Base-by-base conservation (phyloP, 2,113 vertebrate species). In the Lonchura striata region DNA sequence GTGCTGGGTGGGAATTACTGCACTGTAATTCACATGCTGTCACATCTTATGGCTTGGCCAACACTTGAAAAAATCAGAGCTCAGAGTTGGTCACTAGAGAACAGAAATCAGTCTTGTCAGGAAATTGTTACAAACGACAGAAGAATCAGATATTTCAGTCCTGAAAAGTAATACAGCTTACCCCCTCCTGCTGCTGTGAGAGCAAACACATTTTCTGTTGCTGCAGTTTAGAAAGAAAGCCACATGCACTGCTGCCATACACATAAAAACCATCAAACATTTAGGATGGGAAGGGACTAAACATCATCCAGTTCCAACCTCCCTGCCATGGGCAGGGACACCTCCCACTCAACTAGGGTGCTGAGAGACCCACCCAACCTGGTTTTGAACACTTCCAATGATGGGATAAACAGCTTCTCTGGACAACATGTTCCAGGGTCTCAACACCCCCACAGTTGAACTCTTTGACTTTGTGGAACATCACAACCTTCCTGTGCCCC, bases 21-120 rank as follows among this genome's bases (percentile, higher is more conserved):
- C 79, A 53, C 87, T 56, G 60, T 88, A 95, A 95, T 86, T 96
- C 95, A 96, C 52, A 56, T 66, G n/a, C 90, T 88, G 94, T 82
- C 89, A 91, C 20, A 11, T 82, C 81, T 87, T 70, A 90, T 2
- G 23, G 71, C 87, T 96, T 91, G 83, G 88, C 88, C 88, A 93
- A 70, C 35, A 24, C 47, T 83, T 7, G 27, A 61, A 83, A 77
- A 57, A 80, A 69, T 60, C 31, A 71, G 65, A 87, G 42, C 15
- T 9, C 24, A 41, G 41, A 82, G 44, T 12, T 66, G 59, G 76
- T 74, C 82, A 80, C 60, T 16, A 31, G 57, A 82, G 81, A 91
- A 79, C 46, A 90, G 66, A 79, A 86, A 88, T 24, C 53, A 50
- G 49, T 17, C 49, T 71, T 41, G 35, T 69, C 42, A 77, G 44